Conservation (phyloP, 2,113 vertebrate species). For the Stomatorhinus ivindoensis region DNA sequence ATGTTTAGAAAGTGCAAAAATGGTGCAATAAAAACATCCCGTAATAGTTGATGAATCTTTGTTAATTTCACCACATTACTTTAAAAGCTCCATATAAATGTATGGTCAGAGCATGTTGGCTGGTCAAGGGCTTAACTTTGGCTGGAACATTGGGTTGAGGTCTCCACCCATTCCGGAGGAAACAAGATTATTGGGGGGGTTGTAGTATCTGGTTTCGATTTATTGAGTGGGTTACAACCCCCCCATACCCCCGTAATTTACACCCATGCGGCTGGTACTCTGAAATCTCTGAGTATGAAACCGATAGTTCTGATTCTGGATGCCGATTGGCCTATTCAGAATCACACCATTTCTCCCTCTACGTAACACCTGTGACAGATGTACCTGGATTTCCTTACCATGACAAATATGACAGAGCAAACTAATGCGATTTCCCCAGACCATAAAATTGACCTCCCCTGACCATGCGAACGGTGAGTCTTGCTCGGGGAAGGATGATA, state of each 20-base stretch:
- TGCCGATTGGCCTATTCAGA: background rate
- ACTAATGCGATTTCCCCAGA: background rate
- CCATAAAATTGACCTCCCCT: background rate
- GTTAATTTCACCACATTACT: background rate
- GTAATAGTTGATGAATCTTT: background rate
- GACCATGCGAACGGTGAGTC: background rate
- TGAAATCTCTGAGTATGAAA: background rate
- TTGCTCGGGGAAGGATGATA: background rate
- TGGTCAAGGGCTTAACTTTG: too few species aligned
- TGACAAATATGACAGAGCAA: background rate
- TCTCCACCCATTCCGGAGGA: too few species aligned
- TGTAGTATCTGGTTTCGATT: too few species aligned
- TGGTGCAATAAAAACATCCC: background rate
- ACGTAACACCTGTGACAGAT: background rate
- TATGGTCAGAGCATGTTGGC: background rate
- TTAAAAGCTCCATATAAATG: background rate
- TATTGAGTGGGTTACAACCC: too few species aligned
- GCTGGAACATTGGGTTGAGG: too few species aligned
- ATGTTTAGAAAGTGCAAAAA: background rate
- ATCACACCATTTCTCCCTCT: background rate
- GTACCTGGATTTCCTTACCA: background rate
- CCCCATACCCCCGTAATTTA: too few species aligned
- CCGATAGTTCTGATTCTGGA: background rate
- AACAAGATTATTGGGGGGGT: too few species aligned
- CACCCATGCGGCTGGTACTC: too few species aligned